Conservation (phyloP, 2,113 vertebrate genomes). For the Perca flavescens region DNA sequence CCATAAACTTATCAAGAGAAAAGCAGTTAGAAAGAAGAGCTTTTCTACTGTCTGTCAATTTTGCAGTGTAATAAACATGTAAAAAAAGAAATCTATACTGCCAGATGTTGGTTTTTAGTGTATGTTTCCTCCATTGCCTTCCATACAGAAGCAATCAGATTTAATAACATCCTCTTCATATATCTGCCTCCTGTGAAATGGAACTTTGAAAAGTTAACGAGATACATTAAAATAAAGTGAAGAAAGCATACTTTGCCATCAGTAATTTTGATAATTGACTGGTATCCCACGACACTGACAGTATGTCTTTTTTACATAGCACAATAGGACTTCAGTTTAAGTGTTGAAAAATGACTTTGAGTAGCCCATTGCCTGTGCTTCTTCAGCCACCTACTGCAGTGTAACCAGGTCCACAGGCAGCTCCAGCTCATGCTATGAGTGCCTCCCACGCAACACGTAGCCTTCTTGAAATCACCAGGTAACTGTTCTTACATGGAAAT, state of each 20-base stretch:
- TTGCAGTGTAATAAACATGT: not conserved
- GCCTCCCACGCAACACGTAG: constrained; percentile 66
- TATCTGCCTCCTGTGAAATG: constrained; percentile 3
- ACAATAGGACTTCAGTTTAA: constrained; percentile 31
- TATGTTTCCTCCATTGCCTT: not conserved
- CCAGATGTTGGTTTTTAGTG: not conserved
- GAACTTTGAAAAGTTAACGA: not conserved
- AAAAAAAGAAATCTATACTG: not conserved
- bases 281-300: constrained; percentile 13
- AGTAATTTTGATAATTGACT: constrained; percentile 29
- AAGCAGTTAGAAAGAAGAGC: constrained; percentile 3
- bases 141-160: not conserved
- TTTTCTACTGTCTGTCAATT: constrained; percentile 15
- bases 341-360: constrained; percentile 45
- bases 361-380: constrained; percentile 62
- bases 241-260: constrained; percentile 3
- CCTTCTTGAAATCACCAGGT: constrained; percentile 70
- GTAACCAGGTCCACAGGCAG: constrained; percentile 68
- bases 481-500: constrained; percentile 74
- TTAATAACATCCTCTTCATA: constrained; percentile 9
- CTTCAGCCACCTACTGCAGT: constrained; percentile 71
- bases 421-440: constrained; percentile 66
- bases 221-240: not conserved
- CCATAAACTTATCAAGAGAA: not conserved
- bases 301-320: constrained; percentile 12